These are phyloP conservation scores for Tolmerus cingulatus DNA, from an alignment of 2,888 invertebrate genomes.

Conservation along the genomic window DNA sequence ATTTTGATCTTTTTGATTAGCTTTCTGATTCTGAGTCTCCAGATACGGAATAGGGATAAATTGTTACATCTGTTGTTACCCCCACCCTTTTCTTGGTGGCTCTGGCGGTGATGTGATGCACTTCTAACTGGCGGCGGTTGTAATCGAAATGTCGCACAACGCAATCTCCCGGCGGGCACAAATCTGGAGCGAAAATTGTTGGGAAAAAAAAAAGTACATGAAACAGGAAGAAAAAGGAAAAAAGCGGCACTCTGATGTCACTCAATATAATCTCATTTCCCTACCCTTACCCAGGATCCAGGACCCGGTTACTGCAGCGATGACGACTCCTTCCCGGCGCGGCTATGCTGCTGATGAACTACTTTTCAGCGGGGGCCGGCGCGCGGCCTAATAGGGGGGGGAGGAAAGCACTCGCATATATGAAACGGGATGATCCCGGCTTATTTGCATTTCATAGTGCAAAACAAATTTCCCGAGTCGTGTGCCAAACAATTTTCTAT, in stretches of 20 bases:
- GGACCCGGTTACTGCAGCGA: slow-evolving; percentile 16
- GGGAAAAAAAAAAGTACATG: not conserved
- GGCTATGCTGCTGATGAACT: slow-evolving; percentile 1
- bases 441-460: slow-evolving; percentile 41
- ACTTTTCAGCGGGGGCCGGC: not conserved
- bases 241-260: not conserved
- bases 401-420: not conserved
- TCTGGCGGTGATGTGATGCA: not conserved
- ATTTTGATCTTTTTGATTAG: not conserved
- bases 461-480: slow-evolving; percentile 30
- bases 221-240: not conserved
- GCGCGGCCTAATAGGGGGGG: not conserved
- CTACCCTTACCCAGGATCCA: not conserved
- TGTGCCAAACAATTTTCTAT: slow-evolving; percentile 42
- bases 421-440: slow-evolving; percentile 24
- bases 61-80: not conserved
- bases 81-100: not conserved
- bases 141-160: not conserved
- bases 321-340: slow-evolving; percentile 7
- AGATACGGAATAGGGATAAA: not conserved
- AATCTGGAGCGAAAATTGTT: not conserved
- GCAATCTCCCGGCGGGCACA: not conserved
- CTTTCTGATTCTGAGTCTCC: not conserved
- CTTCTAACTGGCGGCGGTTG: not conserved
- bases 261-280: not conserved